Evolutionary conservation across 2,888 invertebrate genomes (phyloP).

Genomic region (Cephalotes varians): DNA sequence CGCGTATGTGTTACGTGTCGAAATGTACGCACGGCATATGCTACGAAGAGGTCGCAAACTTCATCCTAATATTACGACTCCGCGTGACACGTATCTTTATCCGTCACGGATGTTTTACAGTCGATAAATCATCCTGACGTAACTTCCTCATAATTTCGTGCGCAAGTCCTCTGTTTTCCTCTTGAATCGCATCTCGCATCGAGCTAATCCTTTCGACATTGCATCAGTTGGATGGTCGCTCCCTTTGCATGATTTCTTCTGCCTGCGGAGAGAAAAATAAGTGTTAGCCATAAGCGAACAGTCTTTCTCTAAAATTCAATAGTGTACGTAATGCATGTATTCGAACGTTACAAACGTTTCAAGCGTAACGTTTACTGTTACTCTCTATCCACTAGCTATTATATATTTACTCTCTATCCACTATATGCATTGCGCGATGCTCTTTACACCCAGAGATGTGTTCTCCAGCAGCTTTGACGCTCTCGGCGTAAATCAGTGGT

Average conservation of each 20-base stretch:
- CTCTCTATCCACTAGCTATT: background rate
- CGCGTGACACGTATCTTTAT: constrained; percentile 45
- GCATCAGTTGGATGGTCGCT: background rate
- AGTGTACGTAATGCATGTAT: background rate
- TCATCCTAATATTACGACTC: constrained; percentile 4
- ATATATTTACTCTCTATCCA: background rate
- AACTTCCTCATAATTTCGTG: constrained; percentile 14
- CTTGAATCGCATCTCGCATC: background rate
- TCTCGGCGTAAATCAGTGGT: background rate
- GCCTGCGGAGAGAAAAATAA: background rate
- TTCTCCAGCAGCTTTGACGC: background rate
- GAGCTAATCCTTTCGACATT: background rate
- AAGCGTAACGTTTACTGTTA: background rate
- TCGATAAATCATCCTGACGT: constrained; percentile 46
- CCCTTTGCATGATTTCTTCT: background rate
- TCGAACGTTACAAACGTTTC: too few relatives aligned
- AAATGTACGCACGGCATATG: constrained; percentile 31
- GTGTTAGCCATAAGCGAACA: background rate
- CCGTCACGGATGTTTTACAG: constrained; percentile 24
- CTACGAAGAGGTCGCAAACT: constrained; percentile 42
- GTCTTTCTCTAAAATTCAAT: background rate
- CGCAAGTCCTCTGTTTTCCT: constrained; percentile 11
- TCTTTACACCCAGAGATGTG: background rate
- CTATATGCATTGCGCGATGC: background rate
- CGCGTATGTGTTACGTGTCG: constrained; percentile 36